Evolutionary conservation across 2,888 invertebrate species (phyloP).

Genomic region (Andrena camellia): DNA sequence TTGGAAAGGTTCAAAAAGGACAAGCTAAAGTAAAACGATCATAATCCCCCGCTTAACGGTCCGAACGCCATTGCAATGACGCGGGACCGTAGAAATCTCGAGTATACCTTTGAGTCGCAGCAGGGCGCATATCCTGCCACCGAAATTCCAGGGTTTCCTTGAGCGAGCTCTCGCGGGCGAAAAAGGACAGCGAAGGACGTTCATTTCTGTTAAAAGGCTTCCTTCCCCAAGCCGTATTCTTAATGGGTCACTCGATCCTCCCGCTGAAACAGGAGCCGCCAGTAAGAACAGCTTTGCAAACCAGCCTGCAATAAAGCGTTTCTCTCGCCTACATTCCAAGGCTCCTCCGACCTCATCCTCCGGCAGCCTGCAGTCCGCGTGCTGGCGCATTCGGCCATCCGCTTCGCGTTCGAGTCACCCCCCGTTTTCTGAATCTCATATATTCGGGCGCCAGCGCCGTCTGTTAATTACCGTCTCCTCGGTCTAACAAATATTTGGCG

Average conservation of each 20-base stretch:
- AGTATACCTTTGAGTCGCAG: conserved; percentile 1
- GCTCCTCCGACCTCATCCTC: not conserved
- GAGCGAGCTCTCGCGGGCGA: not conserved
- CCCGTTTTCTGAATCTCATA: conserved; percentile 37
- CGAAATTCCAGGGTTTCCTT: conserved; percentile 47
- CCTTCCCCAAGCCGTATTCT: conserved; percentile 48
- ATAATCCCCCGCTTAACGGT: not conserved
- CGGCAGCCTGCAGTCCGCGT: not conserved
- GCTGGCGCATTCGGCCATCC: conserved; percentile 24
- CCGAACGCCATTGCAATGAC: not conserved
- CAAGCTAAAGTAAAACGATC: conserved; percentile 5
- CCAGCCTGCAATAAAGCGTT: conserved; percentile 63
- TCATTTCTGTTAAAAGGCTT: conserved; percentile 67
- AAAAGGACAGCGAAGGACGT: conserved; percentile 47
- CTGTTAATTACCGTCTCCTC: conserved; percentile 37
- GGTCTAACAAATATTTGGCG: conserved; percentile 44
- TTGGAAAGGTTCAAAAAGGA: not conserved
- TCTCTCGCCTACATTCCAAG: conserved; percentile 37
- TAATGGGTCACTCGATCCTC: conserved; percentile 68
- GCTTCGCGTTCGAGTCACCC: conserved; percentile 18
- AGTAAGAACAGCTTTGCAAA: conserved; percentile 68
- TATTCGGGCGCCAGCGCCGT: conserved; percentile 8
- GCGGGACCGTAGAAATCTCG: conserved; percentile 25
- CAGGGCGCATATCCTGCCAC: conserved; percentile 2
- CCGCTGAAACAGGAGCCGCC: conserved; percentile 49